A percentile compares a stretch with the other conserved stretches of the same genome.
phyloP scores from a whole-genome alignment of 2,888 invertebrate species.

The Hemistola chrysoprasaria region DNA sequence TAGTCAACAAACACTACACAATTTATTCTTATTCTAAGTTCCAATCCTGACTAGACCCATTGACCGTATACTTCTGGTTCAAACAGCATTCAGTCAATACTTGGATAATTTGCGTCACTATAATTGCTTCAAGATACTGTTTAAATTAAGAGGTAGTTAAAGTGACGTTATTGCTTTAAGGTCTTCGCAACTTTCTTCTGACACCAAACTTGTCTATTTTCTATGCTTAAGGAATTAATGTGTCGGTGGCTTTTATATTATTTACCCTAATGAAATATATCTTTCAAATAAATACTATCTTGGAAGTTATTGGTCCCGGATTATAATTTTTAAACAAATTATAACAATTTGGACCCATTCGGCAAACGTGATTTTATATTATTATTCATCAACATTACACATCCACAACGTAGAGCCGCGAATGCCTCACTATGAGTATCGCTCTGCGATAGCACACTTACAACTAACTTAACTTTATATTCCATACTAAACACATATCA shows the following conservation, averaged over 20 bases:
- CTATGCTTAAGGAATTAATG: conserved; percentile 81
- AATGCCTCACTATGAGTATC: conserved; percentile 70
- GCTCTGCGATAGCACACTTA: conserved; percentile 72
- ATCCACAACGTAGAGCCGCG: conserved; percentile 59
- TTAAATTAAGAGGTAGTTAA: conserved; percentile 80
- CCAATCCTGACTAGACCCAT: conserved; percentile 77
- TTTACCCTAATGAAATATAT: conserved; percentile 80
- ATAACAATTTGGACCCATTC: conserved; percentile 79
- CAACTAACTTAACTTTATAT: conserved; percentile 65
- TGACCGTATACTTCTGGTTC: conserved; percentile 43
- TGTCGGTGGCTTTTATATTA: conserved; percentile 81
- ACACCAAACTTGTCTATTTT: conserved; percentile 74
- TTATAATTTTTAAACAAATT: conserved; percentile 84
- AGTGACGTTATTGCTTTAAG: conserved; percentile 54
- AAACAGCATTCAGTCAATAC: conserved; percentile 50
- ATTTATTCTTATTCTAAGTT: conserved; percentile 51
- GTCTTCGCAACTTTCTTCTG: conserved; percentile 78
- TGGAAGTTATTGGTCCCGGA: conserved; percentile 81
- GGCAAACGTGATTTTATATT: conserved; percentile 67
- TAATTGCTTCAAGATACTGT: conserved; percentile 62
- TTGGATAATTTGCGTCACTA: conserved; percentile 54
- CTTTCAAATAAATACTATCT: conserved; percentile 82
- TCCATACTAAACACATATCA: conserved; percentile 80
- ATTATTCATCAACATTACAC: conserved; percentile 61
- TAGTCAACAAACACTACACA: not conserved